These are phyloP conservation scores for Plebejus argus DNA, from an alignment of 2,888 invertebrate species.

Conservation along the genomic window DNA sequence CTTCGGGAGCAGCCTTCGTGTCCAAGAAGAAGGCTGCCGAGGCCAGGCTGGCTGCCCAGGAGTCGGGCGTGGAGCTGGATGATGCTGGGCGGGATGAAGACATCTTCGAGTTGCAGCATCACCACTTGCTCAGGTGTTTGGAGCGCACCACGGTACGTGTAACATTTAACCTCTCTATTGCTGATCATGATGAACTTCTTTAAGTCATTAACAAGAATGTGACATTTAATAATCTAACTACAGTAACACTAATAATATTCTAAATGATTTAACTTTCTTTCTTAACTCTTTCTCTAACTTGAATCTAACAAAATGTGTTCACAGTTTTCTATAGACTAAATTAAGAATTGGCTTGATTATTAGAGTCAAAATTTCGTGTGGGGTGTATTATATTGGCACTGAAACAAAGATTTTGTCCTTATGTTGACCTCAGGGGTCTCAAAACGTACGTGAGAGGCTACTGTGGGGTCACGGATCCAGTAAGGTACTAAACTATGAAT, in stretches of 20 bases:
- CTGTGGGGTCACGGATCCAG: conserved; percentile 31
- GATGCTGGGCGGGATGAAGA: conserved; percentile 95
- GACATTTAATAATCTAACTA: not conserved
- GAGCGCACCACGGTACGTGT: conserved; percentile 94
- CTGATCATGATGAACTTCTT: not conserved
- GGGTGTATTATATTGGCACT: conserved; percentile 6
- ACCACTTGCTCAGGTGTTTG: conserved; percentile 97
- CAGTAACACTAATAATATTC: not conserved
- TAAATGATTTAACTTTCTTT: not conserved
- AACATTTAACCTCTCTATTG: not conserved
- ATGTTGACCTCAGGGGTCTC: conserved; percentile 31
- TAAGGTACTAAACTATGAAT: conserved; percentile 31
- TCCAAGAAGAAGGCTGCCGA: conserved; percentile 99
- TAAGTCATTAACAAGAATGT: too few species aligned
- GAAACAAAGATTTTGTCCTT: conserved; percentile 23
- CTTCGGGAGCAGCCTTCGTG: conserved; percentile 98
- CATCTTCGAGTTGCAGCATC: conserved; percentile 99
- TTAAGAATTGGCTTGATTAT: conserved; percentile 1
- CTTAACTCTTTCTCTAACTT: not conserved
- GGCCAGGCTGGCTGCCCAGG: conserved; percentile 94
- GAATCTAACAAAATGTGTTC: not conserved
- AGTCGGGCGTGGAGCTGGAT: conserved; percentile 94
- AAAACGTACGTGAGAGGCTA: conserved; percentile 31
- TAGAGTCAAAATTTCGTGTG: conserved; percentile 5
- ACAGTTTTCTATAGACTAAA: not conserved